These are phyloP conservation scores for Cottoperca gobio DNA, from an alignment of 2,797 vertebrate species.

Conservation along the genomic window DNA sequence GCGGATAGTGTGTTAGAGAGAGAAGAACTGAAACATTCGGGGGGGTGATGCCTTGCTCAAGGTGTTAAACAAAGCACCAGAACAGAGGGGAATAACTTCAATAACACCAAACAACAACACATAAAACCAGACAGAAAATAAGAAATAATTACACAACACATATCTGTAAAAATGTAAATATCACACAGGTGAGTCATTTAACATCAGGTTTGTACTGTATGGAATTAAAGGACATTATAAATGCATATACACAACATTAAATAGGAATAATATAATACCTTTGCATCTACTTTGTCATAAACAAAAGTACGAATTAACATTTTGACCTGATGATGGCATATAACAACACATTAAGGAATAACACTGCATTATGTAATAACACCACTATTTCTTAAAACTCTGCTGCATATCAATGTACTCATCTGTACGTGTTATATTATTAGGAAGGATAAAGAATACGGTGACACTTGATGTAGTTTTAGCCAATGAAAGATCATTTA, in stretches of 20 bases:
- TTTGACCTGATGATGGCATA: not conserved
- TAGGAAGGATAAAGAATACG: too few relatives aligned
- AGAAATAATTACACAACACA: not conserved
- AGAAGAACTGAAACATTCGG: conserved; percentile 2
- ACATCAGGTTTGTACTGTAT: not conserved
- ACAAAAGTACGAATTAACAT: not conserved
- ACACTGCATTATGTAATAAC: too few relatives aligned
- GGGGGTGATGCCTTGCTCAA: conserved; percentile 17
- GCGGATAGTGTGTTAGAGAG: not conserved
- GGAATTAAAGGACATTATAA: not conserved
- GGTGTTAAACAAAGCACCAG: not conserved
- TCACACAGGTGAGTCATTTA: not conserved
- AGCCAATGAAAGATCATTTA: too few relatives aligned
- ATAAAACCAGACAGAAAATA: not conserved
- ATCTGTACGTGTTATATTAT: too few relatives aligned
- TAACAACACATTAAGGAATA: too few relatives aligned
- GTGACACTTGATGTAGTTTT: too few relatives aligned
- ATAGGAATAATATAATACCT: not conserved
- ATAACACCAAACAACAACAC: not conserved
- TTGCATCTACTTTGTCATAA: not conserved
- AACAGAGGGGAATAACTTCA: not conserved
- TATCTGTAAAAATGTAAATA: too few relatives aligned
- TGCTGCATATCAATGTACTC: too few relatives aligned
- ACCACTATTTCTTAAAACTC: too few relatives aligned
- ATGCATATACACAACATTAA: not conserved